These are phyloP conservation scores for Melipona bicolor DNA, from an alignment of 2,888 invertebrate genomes.

Conservation along the genomic window DNA sequence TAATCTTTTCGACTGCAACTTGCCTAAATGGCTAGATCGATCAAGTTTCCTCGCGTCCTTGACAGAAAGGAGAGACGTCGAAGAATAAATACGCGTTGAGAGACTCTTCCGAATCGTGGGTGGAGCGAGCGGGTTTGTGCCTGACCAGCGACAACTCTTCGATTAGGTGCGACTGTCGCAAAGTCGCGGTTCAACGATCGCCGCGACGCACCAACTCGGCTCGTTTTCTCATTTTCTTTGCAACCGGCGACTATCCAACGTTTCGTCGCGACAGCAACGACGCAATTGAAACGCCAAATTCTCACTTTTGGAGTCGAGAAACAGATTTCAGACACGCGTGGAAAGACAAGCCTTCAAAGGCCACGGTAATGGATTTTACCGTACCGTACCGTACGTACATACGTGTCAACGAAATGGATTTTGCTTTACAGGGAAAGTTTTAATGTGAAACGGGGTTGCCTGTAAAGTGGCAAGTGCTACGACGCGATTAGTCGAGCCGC, in stretches of 20 bases:
- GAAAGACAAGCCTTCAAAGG: neutral
- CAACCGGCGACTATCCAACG: slow-evolving; percentile 19
- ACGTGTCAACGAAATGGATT: neutral
- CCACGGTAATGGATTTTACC: no score
- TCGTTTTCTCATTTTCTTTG: slow-evolving; percentile 20
- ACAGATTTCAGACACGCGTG: neutral
- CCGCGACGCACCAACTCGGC: slow-evolving; percentile 59
- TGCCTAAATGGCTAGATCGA: slow-evolving; percentile 1
- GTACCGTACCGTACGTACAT: no score
- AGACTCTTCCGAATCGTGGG: slow-evolving; percentile 73
- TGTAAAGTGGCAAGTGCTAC: neutral
- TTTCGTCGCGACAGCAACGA: neutral
- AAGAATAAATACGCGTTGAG: slow-evolving; percentile 46
- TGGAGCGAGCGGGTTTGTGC: slow-evolving; percentile 78
- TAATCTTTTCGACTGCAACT: neutral
- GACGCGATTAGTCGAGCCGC: neutral
- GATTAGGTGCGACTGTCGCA: slow-evolving; percentile 80
- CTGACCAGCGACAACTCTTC: slow-evolving; percentile 82
- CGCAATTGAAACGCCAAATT: neutral
- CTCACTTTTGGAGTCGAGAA: no score
- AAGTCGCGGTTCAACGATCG: slow-evolving; percentile 78
- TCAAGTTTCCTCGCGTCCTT: slow-evolving; percentile 2
- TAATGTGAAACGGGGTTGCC: neutral
- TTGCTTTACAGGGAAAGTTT: neutral
- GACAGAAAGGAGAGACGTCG: slow-evolving; percentile 12